These are phyloP conservation scores for Vidua macroura DNA, from an alignment of 2,113 vertebrate genomes.

Conservation along the genomic window DNA sequence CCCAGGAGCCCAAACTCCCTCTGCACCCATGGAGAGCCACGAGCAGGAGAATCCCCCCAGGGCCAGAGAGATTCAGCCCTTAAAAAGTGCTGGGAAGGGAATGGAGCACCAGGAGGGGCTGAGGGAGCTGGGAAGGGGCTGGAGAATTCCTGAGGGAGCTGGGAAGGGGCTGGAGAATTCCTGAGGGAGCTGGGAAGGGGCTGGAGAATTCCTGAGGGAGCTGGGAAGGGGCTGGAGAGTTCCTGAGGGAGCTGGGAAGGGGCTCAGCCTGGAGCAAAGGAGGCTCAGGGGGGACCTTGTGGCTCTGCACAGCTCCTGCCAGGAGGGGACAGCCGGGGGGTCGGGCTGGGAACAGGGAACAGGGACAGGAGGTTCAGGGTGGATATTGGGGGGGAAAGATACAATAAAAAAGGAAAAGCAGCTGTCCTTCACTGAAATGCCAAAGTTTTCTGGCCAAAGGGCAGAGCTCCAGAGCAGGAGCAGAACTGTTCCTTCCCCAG, in stretches of 20 bases:
- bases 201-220: background rate
- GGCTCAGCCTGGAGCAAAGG: too few species aligned
- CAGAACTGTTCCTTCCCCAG: background rate
- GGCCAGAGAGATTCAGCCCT: background rate
- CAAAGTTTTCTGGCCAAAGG: background rate
- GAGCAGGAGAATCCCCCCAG: background rate
- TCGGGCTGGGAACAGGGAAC: background rate
- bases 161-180: background rate
- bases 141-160: background rate
- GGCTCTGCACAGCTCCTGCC: background rate
- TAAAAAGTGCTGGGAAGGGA: background rate
- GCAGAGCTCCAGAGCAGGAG: background rate
- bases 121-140: background rate
- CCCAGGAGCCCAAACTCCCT: background rate
- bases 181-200: background rate
- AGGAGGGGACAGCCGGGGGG: background rate
- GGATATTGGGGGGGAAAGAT: rapidly evolving
- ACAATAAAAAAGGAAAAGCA: background rate
- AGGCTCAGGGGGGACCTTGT: background rate
- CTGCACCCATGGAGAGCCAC: rapidly evolving
- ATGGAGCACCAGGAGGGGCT: background rate
- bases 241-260: background rate
- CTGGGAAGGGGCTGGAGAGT: background rate
- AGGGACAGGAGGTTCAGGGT: background rate
- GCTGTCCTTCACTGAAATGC: background rate